These are phyloP conservation scores for Pangasius djambal DNA, from an alignment of 2,797 vertebrate genomes.

Conservation along the genomic window DNA sequence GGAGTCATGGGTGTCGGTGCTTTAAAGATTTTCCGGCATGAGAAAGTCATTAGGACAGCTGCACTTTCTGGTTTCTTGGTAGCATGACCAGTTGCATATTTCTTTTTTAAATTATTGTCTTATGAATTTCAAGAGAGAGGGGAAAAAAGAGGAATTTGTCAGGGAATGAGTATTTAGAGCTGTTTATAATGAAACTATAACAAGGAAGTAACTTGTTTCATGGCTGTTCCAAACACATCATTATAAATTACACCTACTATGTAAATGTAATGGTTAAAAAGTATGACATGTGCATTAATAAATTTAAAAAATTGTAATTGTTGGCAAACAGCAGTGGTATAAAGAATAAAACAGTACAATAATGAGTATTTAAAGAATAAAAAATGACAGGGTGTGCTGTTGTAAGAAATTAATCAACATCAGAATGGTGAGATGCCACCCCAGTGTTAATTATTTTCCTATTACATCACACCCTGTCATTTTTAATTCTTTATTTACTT, in stretches of 20 bases:
- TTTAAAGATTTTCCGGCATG: not conserved
- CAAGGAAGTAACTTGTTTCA: not conserved
- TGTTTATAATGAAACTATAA: not conserved
- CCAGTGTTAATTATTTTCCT: not conserved
- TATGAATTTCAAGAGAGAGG: not conserved
- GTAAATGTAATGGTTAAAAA: not conserved
- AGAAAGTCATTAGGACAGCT: not conserved
- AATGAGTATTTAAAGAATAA: not conserved
- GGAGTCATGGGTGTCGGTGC: not conserved
- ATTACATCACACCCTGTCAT: not conserved
- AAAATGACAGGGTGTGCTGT: not conserved
- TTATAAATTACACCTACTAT: not conserved
- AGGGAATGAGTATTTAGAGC: not conserved
- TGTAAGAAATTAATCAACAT: not conserved
- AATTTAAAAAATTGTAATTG: not conserved
- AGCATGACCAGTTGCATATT: not conserved
- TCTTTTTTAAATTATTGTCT: not conserved
- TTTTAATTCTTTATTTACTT: not conserved
- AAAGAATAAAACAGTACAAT: not conserved
- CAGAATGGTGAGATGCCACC: not conserved
- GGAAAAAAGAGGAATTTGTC: not conserved
- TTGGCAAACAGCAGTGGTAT: not conserved
- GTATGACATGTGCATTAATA: not conserved
- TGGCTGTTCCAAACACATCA: not conserved
- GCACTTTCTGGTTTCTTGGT: not conserved